Evolutionary conservation across 2,113 vertebrate species (phyloP).

Genomic region (Aramus guarauna): DNA sequence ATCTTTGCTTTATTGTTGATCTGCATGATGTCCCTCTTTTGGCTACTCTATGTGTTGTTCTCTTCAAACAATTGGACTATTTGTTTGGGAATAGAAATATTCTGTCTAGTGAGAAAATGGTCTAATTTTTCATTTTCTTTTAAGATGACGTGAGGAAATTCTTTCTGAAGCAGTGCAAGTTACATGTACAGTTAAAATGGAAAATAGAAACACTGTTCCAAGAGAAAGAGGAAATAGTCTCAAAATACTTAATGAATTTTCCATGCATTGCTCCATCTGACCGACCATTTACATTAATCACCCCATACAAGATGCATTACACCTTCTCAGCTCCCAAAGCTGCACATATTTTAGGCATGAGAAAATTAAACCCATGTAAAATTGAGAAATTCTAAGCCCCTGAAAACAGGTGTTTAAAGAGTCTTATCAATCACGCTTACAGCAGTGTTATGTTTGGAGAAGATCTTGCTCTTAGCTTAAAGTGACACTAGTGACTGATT

Average conservation of each 20-base stretch:
- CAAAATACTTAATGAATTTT: slow-evolving; percentile 11
- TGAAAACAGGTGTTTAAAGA: background rate
- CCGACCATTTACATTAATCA: background rate
- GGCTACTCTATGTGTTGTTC: background rate
- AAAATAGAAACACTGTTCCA: slow-evolving; percentile 8
- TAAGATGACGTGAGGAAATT: background rate
- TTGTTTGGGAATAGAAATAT: background rate
- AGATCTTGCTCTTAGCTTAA: background rate
- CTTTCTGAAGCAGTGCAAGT: background rate
- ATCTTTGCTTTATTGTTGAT: background rate
- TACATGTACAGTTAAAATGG: background rate
- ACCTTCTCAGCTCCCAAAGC: background rate
- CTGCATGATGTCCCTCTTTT: background rate
- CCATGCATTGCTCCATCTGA: background rate
- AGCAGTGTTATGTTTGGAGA: background rate
- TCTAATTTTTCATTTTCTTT: background rate
- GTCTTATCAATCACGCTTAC: background rate
- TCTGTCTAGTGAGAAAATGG: background rate
- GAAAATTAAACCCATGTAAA: background rate
- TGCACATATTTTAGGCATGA: background rate
- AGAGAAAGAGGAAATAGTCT: background rate
- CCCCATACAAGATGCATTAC: background rate
- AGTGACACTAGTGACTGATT: background rate
- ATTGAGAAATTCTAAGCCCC: background rate
- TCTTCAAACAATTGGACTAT: background rate